Evolutionary conservation across 2,888 invertebrate genomes (phyloP), one percentile per base, ranked within the genome.

Genomic region (Choreutis nemorana): DNA sequence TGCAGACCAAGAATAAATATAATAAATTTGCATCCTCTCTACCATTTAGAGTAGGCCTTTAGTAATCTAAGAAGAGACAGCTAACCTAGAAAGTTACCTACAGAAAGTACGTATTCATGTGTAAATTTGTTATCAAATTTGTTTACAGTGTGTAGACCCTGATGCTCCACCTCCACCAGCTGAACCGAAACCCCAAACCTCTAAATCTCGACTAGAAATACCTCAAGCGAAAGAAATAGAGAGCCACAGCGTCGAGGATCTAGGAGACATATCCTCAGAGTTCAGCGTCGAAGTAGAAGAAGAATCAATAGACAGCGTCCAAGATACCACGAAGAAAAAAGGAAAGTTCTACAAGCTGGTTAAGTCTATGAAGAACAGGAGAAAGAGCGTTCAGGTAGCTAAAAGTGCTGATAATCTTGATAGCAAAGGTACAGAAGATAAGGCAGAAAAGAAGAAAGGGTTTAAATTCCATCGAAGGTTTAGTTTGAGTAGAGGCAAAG

Each of bases 221-320:
- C 75, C 70, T 14, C 56, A 50, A 3, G 42, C 50, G 1, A 65
- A 50, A 40, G 71, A 67, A 38, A 39, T 53, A 2, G 68, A 73
- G 34, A 62, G 65, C 29, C 73, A 73, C 41, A 77, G 77, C 45
- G 64, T 78, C 9, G 78, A 78, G 50, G 78, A 78, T 39, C 54
- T 78, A 8, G 77, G 77, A 40, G 78, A 78, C 54, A 59, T 78
- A 51, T 77, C 75, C 25, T 78, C 78, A 33, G 78, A 78, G 37
- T 77, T 78, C 53, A 73, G 73, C 42, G 75, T 75, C 5, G 75
- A 77, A 56, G 75, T 77, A 1, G 77, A 77, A 37, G 68, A 66
- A 26, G 77, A 77, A 18, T 42, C 58, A 0, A 39, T 60, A 2
- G 71, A 72, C 14, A 44, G 59, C 3, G 40, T 42, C 2, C 49